Evolutionary conservation across 2,888 invertebrate genomes (phyloP), one percentile per base, ranked within the genome.

Genomic region (Cataglyphis cursor): DNA sequence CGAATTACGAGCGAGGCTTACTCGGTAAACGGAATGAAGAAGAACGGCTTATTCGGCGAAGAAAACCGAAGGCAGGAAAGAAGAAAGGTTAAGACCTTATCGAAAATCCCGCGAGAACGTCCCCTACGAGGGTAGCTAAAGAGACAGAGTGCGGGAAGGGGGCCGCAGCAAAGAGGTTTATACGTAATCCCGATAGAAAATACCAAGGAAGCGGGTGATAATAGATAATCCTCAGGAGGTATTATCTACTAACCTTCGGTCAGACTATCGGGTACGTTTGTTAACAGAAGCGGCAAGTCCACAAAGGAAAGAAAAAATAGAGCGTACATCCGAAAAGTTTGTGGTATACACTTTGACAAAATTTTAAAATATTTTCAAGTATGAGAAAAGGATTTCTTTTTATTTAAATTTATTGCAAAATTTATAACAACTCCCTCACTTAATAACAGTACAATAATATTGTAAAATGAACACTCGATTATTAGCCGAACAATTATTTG

Each of bases 201-300:
- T 74, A 74, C 51, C 62, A 54, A 73, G 85, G 76, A 86, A 83
- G 84, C 78, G 82, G 85, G 85, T 51, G 89, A 90, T 90, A 90
- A 90, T 90, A 80, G 88, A 84, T 88, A 89, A 90, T 89, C 84
- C 83, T 75, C 64, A 31, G 78, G 68, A 72, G 73, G 84, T 86
- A 90, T 90, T 90, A 90, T 86, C 86, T 86, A 84, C 84, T 87
- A 86, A 88, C 87, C 86, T 85, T 64, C 74, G 59, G 57, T 80
- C 59, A 48, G 24, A 44, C 31, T 5, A 59, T 62, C 80, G 64
- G 78, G 59, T 75, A 64, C 80, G 64, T 82, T 70, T 41, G 54
- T 80, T 80, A 80, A 59, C 70, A 44, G 44, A 44, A 44, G 44
- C 21, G 28, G 18, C 44, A 31, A 59, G 24, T 80, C 61, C 4